A percentile compares a stretch with the other conserved stretches of the same genome.
phyloP scores from a whole-genome alignment of 2,888 invertebrate species.

The Orchesellides sinensis region DNA sequence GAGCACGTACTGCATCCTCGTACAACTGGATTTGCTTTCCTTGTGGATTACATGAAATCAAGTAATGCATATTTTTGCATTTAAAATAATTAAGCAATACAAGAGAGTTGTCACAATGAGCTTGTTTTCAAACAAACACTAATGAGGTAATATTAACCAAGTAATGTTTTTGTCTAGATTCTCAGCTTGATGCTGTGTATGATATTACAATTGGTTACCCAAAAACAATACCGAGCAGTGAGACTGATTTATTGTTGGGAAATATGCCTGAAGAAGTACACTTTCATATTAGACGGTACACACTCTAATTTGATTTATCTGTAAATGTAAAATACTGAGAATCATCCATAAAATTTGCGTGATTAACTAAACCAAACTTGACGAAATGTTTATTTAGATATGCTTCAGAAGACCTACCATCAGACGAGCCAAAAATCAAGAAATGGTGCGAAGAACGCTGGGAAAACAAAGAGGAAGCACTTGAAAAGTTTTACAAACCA shows the following conservation, averaged over 20 bases:
- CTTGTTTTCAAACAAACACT: too few species aligned
- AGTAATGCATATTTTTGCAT: constrained; percentile 75
- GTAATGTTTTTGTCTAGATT: constrained; percentile 76
- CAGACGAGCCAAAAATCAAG: constrained; percentile 80
- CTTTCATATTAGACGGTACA: constrained; percentile 85
- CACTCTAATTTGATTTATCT: background rate
- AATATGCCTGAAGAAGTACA: constrained; percentile 86
- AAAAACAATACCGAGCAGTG: constrained; percentile 85
- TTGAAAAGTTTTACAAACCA: constrained; percentile 80
- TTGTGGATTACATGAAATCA: constrained; percentile 79
- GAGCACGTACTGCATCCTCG: constrained; percentile 90
- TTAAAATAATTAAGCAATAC: background rate
- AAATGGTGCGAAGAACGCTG: constrained; percentile 83
- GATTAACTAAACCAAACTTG: background rate
- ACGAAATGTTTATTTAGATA: constrained; percentile 78
- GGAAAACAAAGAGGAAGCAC: constrained; percentile 82
- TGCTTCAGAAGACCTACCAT: constrained; percentile 81
- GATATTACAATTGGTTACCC: constrained; percentile 93
- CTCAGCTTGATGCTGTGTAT: constrained; percentile 86
- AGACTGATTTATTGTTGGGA: constrained; percentile 83
- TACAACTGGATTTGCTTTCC: constrained; percentile 84
- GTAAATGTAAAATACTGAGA: too few species aligned
- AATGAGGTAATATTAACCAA: background rate
- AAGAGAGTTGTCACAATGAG: too few species aligned
- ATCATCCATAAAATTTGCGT: too few species aligned